A percentile compares a stretch with the other conserved stretches of the same genome.
Conservation (phyloP, 2,797 vertebrate genomes). For the Chloroceryle amazona region DNA sequence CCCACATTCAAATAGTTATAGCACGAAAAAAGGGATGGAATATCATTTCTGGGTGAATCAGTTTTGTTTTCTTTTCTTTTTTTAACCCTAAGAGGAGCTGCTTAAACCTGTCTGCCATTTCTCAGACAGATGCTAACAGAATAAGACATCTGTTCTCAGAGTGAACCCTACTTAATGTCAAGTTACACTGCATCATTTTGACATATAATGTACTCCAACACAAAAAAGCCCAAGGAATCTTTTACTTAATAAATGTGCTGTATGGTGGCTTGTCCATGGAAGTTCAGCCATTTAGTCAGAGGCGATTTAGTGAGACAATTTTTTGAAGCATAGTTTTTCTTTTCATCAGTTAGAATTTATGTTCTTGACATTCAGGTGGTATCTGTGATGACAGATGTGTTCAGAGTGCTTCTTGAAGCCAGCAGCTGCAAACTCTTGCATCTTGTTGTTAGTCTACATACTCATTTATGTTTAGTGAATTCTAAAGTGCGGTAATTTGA, state of each 20-base stretch:
- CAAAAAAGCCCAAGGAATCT: background rate
- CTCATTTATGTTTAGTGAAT: constrained; percentile 22
- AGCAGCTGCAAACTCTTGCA: constrained; percentile 19
- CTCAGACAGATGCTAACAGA: constrained; percentile 13
- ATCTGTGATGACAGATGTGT: constrained; percentile 12
- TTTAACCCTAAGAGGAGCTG: background rate
- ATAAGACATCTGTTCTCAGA: background rate
- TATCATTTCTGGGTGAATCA: background rate
- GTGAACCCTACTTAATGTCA: constrained; percentile 33
- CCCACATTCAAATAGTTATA: background rate
- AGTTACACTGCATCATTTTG: constrained; percentile 25
- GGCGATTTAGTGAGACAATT: background rate
- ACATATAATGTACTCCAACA: background rate
- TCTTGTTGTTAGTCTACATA: constrained; percentile 20
- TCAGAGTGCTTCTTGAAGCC: background rate
- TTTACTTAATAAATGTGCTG: background rate
- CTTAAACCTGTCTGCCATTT: background rate
- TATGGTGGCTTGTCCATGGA: background rate
- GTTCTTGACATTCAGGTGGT: constrained; percentile 34
- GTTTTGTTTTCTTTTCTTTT: accelerated
- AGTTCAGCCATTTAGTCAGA: background rate
- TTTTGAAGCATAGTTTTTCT: background rate
- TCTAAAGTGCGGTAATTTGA: constrained; percentile 28
- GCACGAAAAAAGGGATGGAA: background rate
- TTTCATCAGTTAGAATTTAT: background rate